Conservation (phyloP, 2,797 vertebrate species). For the Eulemur albifrons region DNA sequence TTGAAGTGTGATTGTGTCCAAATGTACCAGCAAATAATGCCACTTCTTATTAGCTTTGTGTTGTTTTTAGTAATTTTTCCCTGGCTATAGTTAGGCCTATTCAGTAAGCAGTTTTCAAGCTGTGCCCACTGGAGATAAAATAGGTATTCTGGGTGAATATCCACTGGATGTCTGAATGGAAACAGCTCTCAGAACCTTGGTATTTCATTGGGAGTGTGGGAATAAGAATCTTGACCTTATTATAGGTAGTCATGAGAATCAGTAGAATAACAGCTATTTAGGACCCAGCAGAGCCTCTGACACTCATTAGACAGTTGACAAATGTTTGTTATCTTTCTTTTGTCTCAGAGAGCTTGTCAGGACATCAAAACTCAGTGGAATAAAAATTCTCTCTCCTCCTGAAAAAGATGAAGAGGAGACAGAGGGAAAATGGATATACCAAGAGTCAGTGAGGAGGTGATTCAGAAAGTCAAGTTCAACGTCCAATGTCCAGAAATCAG, state of each 20-base stretch:
- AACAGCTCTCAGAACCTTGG: not conserved
- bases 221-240: not conserved
- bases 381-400: not conserved
- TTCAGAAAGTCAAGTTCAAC: not conserved
- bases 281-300: not conserved
- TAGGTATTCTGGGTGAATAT: not conserved
- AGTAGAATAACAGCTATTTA: not conserved
- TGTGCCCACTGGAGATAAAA: not conserved
- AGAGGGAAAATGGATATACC: not conserved
- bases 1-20: not conserved
- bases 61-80: not conserved
- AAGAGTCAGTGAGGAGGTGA: not conserved
- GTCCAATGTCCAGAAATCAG: not conserved
- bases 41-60: not conserved
- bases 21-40: not conserved
- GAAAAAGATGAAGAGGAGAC: not conserved
- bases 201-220: not conserved
- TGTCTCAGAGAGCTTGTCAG: slow-evolving; percentile 16
- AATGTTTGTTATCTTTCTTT: not conserved
- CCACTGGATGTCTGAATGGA: not conserved
- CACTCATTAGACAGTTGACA: not conserved
- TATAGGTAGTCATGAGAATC: not conserved
- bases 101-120: not conserved
- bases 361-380: not conserved
- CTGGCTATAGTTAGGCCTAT: not conserved